Conservation (phyloP, 2,888 invertebrate species). For the Neoascia interrupta region DNA sequence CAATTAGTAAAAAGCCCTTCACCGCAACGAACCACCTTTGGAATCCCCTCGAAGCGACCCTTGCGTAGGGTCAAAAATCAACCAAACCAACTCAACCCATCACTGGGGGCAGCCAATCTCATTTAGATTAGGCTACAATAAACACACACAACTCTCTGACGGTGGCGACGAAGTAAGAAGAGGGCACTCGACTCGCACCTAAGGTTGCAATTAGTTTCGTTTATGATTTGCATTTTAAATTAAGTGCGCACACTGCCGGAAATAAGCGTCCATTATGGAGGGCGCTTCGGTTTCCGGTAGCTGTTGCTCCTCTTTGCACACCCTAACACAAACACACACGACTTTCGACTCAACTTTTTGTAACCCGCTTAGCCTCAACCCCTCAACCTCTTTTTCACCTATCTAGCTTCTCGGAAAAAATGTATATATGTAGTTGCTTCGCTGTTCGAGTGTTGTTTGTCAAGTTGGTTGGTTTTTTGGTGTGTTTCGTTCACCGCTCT, state of each 20-base stretch:
- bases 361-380: neutral
- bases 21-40: neutral
- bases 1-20: conserved; percentile 18
- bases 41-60: neutral
- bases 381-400: conserved; percentile 1
- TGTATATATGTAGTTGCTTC: conserved; percentile 15
- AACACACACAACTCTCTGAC: conserved; percentile 31
- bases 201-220: conserved; percentile 68
- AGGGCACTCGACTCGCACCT: conserved; percentile 37
- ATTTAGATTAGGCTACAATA: conserved; percentile 62
- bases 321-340: conserved; percentile 3
- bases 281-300: conserved; percentile 64
- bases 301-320: conserved; percentile 31
- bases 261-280: conserved; percentile 66
- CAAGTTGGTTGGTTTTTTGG: conserved; percentile 55
- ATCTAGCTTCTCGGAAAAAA: conserved; percentile 26
- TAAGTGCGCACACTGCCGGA: conserved; percentile 64
- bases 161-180: neutral
- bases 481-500: conserved; percentile 1
- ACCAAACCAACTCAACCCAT: neutral
- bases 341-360: conserved; percentile 13
- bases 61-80: conserved; percentile 35
- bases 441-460: conserved; percentile 67
- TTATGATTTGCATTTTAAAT: conserved; percentile 70
- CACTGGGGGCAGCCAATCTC: conserved; percentile 45